Base-by-base conservation (phyloP, 2,888 invertebrate species). In the Esperia sulphurella region DNA sequence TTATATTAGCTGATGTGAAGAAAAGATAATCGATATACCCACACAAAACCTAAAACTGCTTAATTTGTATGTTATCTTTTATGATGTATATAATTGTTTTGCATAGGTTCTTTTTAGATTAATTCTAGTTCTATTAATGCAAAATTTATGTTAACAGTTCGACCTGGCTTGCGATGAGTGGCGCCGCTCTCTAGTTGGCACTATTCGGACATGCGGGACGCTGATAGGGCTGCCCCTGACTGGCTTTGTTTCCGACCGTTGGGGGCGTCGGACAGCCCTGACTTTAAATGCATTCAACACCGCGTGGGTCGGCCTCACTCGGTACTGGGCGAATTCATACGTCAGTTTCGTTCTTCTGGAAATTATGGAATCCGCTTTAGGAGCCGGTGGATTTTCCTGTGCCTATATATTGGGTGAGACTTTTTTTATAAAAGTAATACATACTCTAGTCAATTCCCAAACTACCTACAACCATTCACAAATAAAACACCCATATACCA, bases 231-330 rank as follows among this genome's bases (percentile, higher is more conserved):
- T 94, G 53, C 93, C 94, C 10, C 79, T 94, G 55, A 91, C 93
- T 0, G 95, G 95, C 41, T 91, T 90, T 61, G 71, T 95, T 38
- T 94, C 95, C 0, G 95, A 95, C 79, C 92, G 91, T 89, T 94
- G 89, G 79, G 94, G 94, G 0, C 85, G 94, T 42, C 88, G 91
- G 51, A 83, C 89, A 1, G 85, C 92, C 0, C 80, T 94, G 51
- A 81, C 91, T 14, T 66, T 90, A 58, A 91, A 91, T 52, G 90
- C 92, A 53, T 74, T 91, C 53, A 73, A 92, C 50, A 91, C 92
- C 4, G 92, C 91, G 8, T 71, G 93, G 59, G 78, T 93, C 41
- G 95, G 95, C 6, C 61, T 94, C 31, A 66, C 91, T 9, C 91
- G 94, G 8, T 83, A 80, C 63, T 84, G 73, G 61, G 91, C 94